Base-by-base conservation (phyloP, 2,113 vertebrate species). In the Centropus unirufus region DNA sequence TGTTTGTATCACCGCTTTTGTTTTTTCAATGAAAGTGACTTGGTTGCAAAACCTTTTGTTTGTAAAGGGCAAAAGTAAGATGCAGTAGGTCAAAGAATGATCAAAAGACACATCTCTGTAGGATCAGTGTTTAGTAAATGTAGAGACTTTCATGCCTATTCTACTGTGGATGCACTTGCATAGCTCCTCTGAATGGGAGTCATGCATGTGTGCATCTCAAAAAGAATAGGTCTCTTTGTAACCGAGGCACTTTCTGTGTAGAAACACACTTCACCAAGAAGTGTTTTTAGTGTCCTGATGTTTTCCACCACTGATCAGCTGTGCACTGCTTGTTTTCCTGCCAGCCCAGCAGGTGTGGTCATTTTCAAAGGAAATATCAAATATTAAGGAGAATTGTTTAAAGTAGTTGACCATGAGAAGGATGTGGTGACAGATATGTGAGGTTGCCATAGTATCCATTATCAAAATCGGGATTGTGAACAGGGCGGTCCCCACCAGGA, bases 1-100 rank as follows among this genome's bases (percentile, higher is more conserved):
- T 74, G 58, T 39, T 81, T 5, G 0, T 74, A 36, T 36, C 73
- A 40, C 40, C 4, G 2, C 12, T 70, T 96, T 49, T 39, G 8
- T 29, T 93, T 69, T 94, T 92, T 61, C 49, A 69, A 67, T 24
- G 14, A 32, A 30, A n/a, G 39, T 30, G 7, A 49, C 0, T 51
- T 87, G 1, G 1, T 73, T 79, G 82, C 26, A 58, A 92, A 83
- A 47, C 49, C 49, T 82, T 79, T 87, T 84, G 44, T 87, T 93
- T 94, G 73, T 82, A 47, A 88, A 90, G 40, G 85, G 46, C 24
- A 47, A 66, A 86, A 87, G 67, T 96, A 85, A 93, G 78, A 91
- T 70, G 80, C 78, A 70, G 74, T 34, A 83, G 68, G 72, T 82
- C 42, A 27, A 87, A 92, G 62, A 74, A 66, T 55, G 18, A 62